Percentiles rank a stretch among this genome's conserved stretches.
Conservation (phyloP, 2,797 vertebrate genomes). For the Podargus strigoides region DNA sequence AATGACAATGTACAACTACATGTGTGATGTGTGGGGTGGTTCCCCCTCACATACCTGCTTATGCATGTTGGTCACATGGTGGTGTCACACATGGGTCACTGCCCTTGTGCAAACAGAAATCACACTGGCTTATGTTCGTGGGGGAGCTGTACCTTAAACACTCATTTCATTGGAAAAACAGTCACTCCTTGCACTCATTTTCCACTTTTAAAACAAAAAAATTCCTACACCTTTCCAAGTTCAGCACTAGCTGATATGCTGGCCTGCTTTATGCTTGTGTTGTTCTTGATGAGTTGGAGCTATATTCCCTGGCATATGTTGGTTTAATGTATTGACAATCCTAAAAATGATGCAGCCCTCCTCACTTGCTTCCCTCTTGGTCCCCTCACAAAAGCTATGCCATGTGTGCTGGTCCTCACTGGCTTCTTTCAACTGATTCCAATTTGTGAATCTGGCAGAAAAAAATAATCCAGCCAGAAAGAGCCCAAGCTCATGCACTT, state of each 20-base stretch:
- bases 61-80: accelerated
- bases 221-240: background rate
- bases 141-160: background rate
- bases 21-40: background rate
- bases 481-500: background rate
- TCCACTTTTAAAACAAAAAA: background rate
- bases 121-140: background rate
- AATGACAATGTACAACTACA: background rate
- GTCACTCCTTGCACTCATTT: background rate
- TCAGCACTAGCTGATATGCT: background rate
- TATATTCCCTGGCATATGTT: background rate
- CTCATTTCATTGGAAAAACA: background rate
- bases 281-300: background rate
- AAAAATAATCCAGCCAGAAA: background rate
- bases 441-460: background rate
- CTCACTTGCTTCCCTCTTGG: background rate
- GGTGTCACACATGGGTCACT: background rate
- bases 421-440: background rate
- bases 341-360: background rate
- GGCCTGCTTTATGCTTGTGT: background rate
- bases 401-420: accelerated
- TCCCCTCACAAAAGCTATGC: background rate
- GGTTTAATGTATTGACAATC: background rate
- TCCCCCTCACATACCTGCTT: background rate
- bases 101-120: background rate